Conservation (phyloP, 2,113 vertebrate genomes). For the Toxostoma redivivum region DNA sequence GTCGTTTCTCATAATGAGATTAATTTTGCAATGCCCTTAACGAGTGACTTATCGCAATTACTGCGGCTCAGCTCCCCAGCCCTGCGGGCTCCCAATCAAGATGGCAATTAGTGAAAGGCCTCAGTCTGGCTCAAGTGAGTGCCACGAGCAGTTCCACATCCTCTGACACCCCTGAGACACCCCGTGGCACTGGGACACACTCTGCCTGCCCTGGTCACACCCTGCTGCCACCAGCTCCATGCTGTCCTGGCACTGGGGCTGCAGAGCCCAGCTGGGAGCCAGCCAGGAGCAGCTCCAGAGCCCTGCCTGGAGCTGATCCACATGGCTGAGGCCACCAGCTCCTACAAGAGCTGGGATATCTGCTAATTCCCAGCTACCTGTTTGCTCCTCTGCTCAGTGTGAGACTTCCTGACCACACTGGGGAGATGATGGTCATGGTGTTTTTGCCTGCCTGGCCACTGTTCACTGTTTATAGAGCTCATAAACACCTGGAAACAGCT, state of each 20-base stretch:
- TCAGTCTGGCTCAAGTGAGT: background rate
- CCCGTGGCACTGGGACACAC: background rate
- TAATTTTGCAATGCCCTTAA: constrained; percentile 41
- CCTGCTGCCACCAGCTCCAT: background rate
- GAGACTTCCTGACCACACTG: background rate
- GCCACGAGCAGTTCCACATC: background rate
- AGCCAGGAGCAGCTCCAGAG: background rate
- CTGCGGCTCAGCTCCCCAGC: background rate
- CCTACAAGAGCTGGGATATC: background rate
- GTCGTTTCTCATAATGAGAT: constrained; percentile 28
- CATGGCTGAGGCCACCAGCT: background rate
- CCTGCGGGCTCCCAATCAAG: background rate
- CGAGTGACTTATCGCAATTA: constrained; percentile 16
- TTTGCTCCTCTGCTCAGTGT: background rate
- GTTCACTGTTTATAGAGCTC: background rate
- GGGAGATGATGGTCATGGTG: background rate
- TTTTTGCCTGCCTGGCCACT: background rate
- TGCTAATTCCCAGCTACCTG: background rate
- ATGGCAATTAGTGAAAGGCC: background rate
- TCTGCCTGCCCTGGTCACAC: background rate
- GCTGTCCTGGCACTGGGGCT: background rate
- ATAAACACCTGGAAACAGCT: background rate
- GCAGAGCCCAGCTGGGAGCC: background rate
- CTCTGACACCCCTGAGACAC: background rate
- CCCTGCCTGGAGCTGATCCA: background rate